Conservation (phyloP, 2,113 vertebrate genomes). For the Parotia lawesii region DNA sequence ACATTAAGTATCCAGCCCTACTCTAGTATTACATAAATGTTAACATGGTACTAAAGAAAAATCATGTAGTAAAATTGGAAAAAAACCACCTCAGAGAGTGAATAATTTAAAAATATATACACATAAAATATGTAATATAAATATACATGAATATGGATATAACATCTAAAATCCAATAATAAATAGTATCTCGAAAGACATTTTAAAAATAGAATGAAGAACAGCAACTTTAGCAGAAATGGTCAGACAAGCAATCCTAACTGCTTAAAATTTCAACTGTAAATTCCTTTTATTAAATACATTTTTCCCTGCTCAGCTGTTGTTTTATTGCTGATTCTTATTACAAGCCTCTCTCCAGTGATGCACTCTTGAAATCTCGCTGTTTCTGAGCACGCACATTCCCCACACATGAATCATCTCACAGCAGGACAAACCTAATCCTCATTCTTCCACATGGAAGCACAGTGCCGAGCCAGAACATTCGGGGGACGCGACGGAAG, state of each 20-base stretch:
- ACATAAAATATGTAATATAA: background rate
- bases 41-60: background rate
- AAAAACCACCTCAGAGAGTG: background rate
- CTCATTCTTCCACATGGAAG: slow-evolving; percentile 36
- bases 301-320: background rate
- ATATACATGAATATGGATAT: background rate
- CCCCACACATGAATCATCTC: slow-evolving; percentile 47
- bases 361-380: background rate
- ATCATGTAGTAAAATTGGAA: background rate
- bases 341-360: background rate
- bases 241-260: background rate
- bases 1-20: background rate
- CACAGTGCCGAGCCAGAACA: background rate
- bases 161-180: background rate
- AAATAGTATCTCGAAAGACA: background rate
- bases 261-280: background rate
- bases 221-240: background rate
- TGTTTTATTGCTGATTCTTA: background rate
- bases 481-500: background rate
- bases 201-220: background rate
- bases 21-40: background rate
- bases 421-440: slow-evolving; percentile 40
- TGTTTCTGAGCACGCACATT: slow-evolving; percentile 42
- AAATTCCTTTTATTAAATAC: background rate
- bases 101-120: background rate